Percentiles rank a stretch among this genome's conserved stretches.
Evolutionary conservation across 2,888 invertebrate species (phyloP).

Genomic region (Masnerella sp.): DNA sequence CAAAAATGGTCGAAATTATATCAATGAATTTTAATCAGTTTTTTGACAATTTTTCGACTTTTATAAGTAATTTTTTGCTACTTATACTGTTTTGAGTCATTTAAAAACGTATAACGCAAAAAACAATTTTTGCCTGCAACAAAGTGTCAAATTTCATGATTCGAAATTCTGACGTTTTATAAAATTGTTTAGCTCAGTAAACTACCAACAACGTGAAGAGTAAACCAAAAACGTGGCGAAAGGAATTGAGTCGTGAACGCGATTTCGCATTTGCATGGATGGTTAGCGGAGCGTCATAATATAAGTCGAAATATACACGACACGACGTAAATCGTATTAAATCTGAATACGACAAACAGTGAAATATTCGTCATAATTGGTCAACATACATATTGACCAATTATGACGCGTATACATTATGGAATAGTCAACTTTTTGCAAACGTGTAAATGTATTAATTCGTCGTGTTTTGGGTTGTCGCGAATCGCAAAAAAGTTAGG

Average conservation of each 20-base stretch:
- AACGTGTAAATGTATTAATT: slow-evolving; percentile 5
- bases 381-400: slow-evolving; percentile 13
- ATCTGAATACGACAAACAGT: slow-evolving; percentile 30
- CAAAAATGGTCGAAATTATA: too few species aligned
- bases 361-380: slow-evolving; percentile 27
- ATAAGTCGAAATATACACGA: slow-evolving; percentile 31
- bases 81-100: too few species aligned
- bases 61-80: too few species aligned
- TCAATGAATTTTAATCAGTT: too few species aligned
- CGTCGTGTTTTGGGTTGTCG: not conserved
- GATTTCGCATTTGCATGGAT: slow-evolving; percentile 18
- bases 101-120: too few species aligned
- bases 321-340: slow-evolving; percentile 33
- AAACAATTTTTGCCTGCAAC: too few species aligned
- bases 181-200: too few species aligned
- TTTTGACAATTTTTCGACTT: too few species aligned
- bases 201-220: too few species aligned
- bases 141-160: too few species aligned
- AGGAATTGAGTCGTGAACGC: slow-evolving; percentile 15
- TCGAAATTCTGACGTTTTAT: too few species aligned
- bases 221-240: slow-evolving; percentile 1
- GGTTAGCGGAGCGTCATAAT: slow-evolving; percentile 27
- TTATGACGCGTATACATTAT: slow-evolving; percentile 17
- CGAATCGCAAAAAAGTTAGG: not conserved
- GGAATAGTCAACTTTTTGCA: slow-evolving; percentile 12